Base-by-base conservation (phyloP, 2,113 vertebrate genomes). In the Myotis davidii region DNA sequence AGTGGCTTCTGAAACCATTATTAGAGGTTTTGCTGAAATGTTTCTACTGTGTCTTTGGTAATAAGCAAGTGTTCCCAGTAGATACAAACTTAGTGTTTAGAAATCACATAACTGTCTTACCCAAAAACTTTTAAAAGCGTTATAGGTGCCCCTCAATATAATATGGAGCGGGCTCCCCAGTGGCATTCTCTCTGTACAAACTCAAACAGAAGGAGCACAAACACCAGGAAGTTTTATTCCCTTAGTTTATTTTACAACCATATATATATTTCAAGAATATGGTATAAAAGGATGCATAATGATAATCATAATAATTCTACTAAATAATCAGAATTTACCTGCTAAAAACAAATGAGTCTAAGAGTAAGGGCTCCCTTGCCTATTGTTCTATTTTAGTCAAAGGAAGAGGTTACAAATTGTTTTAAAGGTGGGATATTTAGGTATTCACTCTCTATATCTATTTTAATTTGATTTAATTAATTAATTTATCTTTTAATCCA, bases 1-100 rank as follows among this genome's bases (percentile, higher is more conserved):
- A 48, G 21, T 95, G 3, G 52, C 76, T 82, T 94, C 64, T 83
- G 65, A 83, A 95, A 74, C 21, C 39, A 87, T 78, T 94, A 95
- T 90, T 94, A 91, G 95, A 94, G 50, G 12, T 77, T 96, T 83
- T n/a, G 72, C 37, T 65, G 56, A 94, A 86, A 90, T 94, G 84
- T 61, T 79, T 84, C 78, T 88, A 17, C 29, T 76, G 9, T 79
- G 42, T 79, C 50, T 70, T 94, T 74, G 67, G 11, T 70, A 94
- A 89, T 78, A 85, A 92, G 54, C 9, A 56, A 82, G 54, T 34
- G 9, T 78, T 85, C 67, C 70, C 48, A 88, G 23, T 50, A 54
- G 73, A 17, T 48, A 77, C 3, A 61, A 52, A 34, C 14, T 76
- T 92, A 82, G 67, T 79, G 84, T 92, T 94, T 87, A 81, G 70